Evolutionary conservation across 2,113 vertebrate genomes (phyloP), one percentile per base, ranked within the genome.

Genomic region (Sterrhoptilus dennistouni): DNA sequence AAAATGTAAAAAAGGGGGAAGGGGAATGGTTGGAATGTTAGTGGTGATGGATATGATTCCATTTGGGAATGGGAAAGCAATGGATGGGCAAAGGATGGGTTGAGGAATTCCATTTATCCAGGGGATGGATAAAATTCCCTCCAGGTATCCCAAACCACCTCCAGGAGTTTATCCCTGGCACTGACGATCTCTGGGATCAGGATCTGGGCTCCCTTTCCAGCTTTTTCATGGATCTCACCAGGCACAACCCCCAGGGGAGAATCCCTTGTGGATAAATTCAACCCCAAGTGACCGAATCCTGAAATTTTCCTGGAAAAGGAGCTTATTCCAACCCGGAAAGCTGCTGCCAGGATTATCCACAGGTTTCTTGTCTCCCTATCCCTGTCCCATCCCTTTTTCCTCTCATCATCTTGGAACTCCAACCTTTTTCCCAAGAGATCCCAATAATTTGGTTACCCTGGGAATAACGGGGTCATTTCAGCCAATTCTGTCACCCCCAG

Each of bases 151-250:
- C 63, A 44, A 68, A 77, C 1, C 31, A 6, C 16, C 6, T 31
- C 44, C 31, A 18, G 14, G 36, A 14, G 11, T 69, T 65, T 5
- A 4, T 33, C 63, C 5, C 3, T 1, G 22, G 24, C 1, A 29
- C 23, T 6, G 40, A 31, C 0, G 3, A 24, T 49, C 18, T 36
- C 38, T 9, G 6, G 47, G 63, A 76, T 2, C 0, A 0, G 72
- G 59, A 38, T 35, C 63, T 21, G 21, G 3, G n/a, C 29, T 23
- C 12, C 25, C 8, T 38, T 49, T 3, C 52, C 66, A 35, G 3
- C 3, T 11, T 42, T 12, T 54, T 14, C 10, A 5, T 5, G 33
- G 66, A 52, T n/a, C 12, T 12, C 21, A 2, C 1, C 0, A 3
- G 25, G 7, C 17, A 13, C 5, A 25, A 4, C 4, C 27, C 33